Percentiles rank a stretch among this genome's conserved stretches.
These are phyloP conservation scores for Diorhabda sublineata DNA, from an alignment of 1,140 invertebrate genomes.

Conservation along the genomic window DNA sequence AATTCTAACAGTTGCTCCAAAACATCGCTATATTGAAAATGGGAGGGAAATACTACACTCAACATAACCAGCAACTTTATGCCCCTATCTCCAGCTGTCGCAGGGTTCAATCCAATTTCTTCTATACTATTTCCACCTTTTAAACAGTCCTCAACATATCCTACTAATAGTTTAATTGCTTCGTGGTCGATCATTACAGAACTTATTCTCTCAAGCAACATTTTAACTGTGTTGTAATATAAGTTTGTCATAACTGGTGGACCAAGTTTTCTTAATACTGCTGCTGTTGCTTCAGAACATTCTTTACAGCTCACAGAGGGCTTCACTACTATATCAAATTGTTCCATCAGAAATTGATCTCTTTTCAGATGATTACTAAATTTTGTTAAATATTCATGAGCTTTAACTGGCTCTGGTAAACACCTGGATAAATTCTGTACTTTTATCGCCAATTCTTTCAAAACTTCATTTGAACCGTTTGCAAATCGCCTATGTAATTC, in stretches of 20 bases:
- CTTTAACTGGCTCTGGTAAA: slow-evolving; percentile 90
- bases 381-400: slow-evolving; percentile 85
- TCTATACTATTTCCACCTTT: slow-evolving; percentile 64
- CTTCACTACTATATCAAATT: slow-evolving; percentile 81
- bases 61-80: slow-evolving; percentile 77
- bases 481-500: slow-evolving; percentile 69
- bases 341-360: slow-evolving; percentile 71
- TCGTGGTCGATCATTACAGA: slow-evolving; percentile 93
- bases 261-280: slow-evolving; percentile 89
- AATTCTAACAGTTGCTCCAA: slow-evolving; percentile 75
- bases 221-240: slow-evolving; percentile 91
- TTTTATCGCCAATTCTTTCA: slow-evolving; percentile 59
- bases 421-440: slow-evolving; percentile 60
- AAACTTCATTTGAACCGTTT: slow-evolving; percentile 58
- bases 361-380: slow-evolving; percentile 79
- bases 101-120: slow-evolving; percentile 71
- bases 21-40: slow-evolving; percentile 85
- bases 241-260: slow-evolving; percentile 91
- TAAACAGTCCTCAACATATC: slow-evolving; percentile 67
- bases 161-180: slow-evolving; percentile 69
- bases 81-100: slow-evolving; percentile 77
- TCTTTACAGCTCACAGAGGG: slow-evolving; percentile 87
- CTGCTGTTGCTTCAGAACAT: slow-evolving; percentile 76
- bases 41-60: slow-evolving; percentile 86
- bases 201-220: slow-evolving; percentile 87